Base-by-base conservation (phyloP, 2,113 vertebrate species). In the Tragelaphus buxtoni region DNA sequence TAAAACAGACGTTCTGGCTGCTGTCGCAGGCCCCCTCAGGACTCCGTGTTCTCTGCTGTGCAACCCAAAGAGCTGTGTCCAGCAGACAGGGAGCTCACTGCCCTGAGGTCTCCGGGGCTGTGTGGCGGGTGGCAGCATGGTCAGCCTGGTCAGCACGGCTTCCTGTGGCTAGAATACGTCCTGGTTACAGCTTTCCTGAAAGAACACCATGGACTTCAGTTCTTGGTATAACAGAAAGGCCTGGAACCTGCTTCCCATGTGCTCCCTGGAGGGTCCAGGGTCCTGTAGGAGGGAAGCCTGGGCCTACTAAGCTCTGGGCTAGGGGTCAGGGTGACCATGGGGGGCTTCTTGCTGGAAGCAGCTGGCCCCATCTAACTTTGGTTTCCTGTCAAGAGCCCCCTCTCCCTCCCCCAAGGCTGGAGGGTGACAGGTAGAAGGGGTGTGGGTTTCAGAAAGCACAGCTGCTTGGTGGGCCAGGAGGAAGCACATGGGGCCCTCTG, bases 111-210 rank as follows among this genome's bases (percentile, higher is more conserved):
- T 45, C 47, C 1, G 1, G 7, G 22, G 53, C 32, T 13, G 45
- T 0, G 0, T 24, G 35, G 79, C 32, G 0, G 8, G 49, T 7
- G 49, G 30, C 56, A 3, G 26, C 28, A 22, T 10, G 4, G 56
- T 72, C 30, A 1, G 24, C 8, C 60, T 5, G 30, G 56, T 28
- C 5, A 0, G 39, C 72, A 22, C 32, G 35, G 89, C 9, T 86
- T 97, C 2, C 7, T 55, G 60, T 83, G 81, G 83, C 28, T 98
- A 96, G 89, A 86, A 80, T 47, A 58, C 80, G 7, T 97, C 98
- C 95, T 98, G 97, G 96, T 97, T 98, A 93, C 99, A 99, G 97
- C 96, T 99, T 32, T 98, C 99, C 99, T 99, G 90, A 92, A 98
- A 95, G 87, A 98, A 81, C 16, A 92, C 53, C 2, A 2, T 7